phyloP scores from a whole-genome alignment of 2,888 invertebrate genomes.

The Agonopterix alstromeriana region DNA sequence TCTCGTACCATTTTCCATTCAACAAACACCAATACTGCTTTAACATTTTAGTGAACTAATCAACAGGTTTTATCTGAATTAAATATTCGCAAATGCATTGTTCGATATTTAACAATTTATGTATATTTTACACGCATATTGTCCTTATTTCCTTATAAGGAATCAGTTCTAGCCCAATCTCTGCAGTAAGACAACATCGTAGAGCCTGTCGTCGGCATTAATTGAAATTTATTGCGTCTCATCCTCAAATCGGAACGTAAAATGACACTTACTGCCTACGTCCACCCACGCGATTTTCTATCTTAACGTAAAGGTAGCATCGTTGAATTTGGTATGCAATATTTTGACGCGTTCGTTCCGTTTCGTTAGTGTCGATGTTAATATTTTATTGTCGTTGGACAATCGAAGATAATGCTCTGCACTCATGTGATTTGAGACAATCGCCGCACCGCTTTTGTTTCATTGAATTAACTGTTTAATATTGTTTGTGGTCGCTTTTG shows the following conservation, averaged over 20 bases:
- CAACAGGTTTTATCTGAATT: too few relatives aligned
- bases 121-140: too few relatives aligned
- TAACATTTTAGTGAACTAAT: too few relatives aligned
- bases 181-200: conserved; percentile 54
- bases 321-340: conserved; percentile 20
- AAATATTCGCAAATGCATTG: too few relatives aligned
- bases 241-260: conserved; percentile 45
- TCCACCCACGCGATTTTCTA: conserved; percentile 21
- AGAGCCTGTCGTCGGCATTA: conserved; percentile 57
- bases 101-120: too few relatives aligned
- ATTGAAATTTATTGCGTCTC: conserved; percentile 73
- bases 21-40: too few relatives aligned
- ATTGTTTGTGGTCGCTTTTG: conserved; percentile 5
- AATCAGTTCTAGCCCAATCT: conserved; percentile 47
- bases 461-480: conserved; percentile 52
- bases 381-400: conserved; percentile 52
- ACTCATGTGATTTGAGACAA: conserved; percentile 71
- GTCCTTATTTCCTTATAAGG: neutral
- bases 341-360: conserved; percentile 30
- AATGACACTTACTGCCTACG: conserved; percentile 32
- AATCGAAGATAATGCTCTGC: conserved; percentile 69
- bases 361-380: conserved; percentile 30
- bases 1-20: too few relatives aligned
- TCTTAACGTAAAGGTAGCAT: conserved; percentile 20
- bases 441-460: conserved; percentile 52